Percentiles rank a stretch among this genome's conserved stretches.
Evolutionary conservation across 2,888 invertebrate genomes (phyloP).

Genomic region (Parnassius glacialis): DNA sequence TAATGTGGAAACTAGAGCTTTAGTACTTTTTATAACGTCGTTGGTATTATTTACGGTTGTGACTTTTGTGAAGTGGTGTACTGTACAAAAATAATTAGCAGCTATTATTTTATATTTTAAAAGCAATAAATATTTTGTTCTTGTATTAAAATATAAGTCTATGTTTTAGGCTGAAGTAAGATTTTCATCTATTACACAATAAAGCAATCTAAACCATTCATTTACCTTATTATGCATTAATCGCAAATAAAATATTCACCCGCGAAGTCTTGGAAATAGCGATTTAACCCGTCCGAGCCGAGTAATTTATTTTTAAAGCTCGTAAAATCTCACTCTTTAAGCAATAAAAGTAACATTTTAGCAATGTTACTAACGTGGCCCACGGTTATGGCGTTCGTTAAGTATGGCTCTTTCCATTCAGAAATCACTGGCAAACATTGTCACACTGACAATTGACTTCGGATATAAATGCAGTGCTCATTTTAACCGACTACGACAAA

Average conservation of each 20-base stretch:
- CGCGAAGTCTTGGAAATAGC: slow-evolving; percentile 57
- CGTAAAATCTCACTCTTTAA: slow-evolving; percentile 77
- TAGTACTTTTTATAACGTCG: slow-evolving; percentile 49
- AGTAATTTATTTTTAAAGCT: slow-evolving; percentile 77
- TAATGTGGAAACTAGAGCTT: slow-evolving; percentile 38
- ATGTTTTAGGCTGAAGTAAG: slow-evolving; percentile 11
- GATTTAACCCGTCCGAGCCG: slow-evolving; percentile 57
- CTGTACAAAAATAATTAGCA: slow-evolving; percentile 3
- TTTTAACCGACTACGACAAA: slow-evolving; percentile 36
- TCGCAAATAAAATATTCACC: slow-evolving; percentile 66
- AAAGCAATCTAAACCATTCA: slow-evolving; percentile 49
- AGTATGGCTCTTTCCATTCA: slow-evolving; percentile 51
- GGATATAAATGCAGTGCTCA: slow-evolving; percentile 47
- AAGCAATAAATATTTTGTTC: no score
- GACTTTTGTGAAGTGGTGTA: slow-evolving; percentile 40
- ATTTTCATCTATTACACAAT: slow-evolving; percentile 38
- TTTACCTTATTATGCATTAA: slow-evolving; percentile 60
- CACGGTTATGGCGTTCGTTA: slow-evolving; percentile 54
- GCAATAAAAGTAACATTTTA: slow-evolving; percentile 78
- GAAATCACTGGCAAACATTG: slow-evolving; percentile 66
- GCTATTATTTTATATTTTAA: slow-evolving; percentile 20
- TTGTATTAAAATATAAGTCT: no score
- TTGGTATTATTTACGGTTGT: slow-evolving; percentile 56
- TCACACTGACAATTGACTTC: slow-evolving; percentile 63
- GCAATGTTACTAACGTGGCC: slow-evolving; percentile 58